Evolutionary conservation across 2,797 vertebrate species (phyloP), one percentile per base, ranked within the genome.

Genomic region (Pyrocephalus nanus): DNA sequence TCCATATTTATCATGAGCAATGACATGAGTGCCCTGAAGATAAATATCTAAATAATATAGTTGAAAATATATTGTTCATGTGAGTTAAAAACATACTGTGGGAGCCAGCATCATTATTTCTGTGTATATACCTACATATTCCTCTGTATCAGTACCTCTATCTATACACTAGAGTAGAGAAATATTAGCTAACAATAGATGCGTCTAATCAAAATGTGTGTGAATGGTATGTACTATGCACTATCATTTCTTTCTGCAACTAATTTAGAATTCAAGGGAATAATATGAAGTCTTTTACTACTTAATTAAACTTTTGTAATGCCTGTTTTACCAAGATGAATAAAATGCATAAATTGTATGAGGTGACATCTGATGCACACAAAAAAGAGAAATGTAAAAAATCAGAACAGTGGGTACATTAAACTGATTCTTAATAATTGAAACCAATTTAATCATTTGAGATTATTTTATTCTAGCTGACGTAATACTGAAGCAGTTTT

Each of bases 351-450:
- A 98, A 98, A 98, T 98, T 98, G 97, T 95, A 96, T 96, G 97
- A 98, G 95, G 96, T 98, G 98, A 98, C 98, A 98, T 98, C 97
- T 96, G 98, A 98, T 97, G 97, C 97, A 98, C 97, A 98, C 96
- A 98, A 97, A 97, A 98, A 97, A 97, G 97, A 97, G 97, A 98
- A 98, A 98, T 97, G 97, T 97, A 98, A 98, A 95, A 97, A 98
- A 98, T 98, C 96, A 97, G 98, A 98, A 98, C 97, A 98, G 97
- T 98, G 96, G 97, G 97, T 98, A 98, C 98, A 98, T 98, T 97
- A 98, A 98, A 98, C 97, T 98, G 97, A 98, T 97, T 98, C 97
- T 98, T 98, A 98, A 98, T 98, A 98, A 98, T 98, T 98, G 98
- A 98, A 97, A 98, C 98, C 97, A 98, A 97, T 97, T 97, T 98